Base-by-base conservation (phyloP, 2,797 vertebrate genomes). In the Denticeps clupeoides region DNA sequence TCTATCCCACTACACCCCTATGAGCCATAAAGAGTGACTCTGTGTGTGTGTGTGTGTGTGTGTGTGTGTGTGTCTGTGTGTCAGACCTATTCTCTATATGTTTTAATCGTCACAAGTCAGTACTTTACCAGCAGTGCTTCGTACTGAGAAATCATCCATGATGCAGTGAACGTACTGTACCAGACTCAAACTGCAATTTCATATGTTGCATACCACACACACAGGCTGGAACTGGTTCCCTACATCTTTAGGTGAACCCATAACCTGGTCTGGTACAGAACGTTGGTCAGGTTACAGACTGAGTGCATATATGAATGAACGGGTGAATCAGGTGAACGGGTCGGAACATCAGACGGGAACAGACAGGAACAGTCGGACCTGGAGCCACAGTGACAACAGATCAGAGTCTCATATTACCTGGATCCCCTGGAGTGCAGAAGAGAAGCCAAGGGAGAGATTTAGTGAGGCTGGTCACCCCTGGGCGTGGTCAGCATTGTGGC, bases 341-440 rank as follows among this genome's bases (percentile, higher is more conserved):
- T 32, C 21, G 24, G 15, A 28, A 12, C 3, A 49, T 47, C 12
- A 23, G 26, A 24, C 32, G 48, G 9, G n/a, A 4, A 26, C 23
- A 18, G 24, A 12, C 5, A 40, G 13, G 44, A 40, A 50, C 27
- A 50, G 7, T 13, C 29, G 47, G 28, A 50, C n/a, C 41, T 33
- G 22, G 19, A 50, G 26, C 25, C n/a, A 41, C 21, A 49, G 21
- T 33, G 28, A 42, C 8, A 19, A 23, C 15, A 7, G 42, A 33
- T 9, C 24, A 28, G 33, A 51, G 33, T 16, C 9, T 15, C 12
- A 51, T 28, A 48, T 85, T 87, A 87, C 85, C 85, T 87, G 68
- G 85, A 87, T 86, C 85, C 85, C 83, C 85, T 87, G 82, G 81
- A 45, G 72, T 78, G 85, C 85, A 82, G 83, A 82, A 84, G 80